Percentiles rank a stretch among this genome's conserved stretches.
phyloP scores from a whole-genome alignment of 2,888 invertebrate species.

The Entomobrya proxima region DNA sequence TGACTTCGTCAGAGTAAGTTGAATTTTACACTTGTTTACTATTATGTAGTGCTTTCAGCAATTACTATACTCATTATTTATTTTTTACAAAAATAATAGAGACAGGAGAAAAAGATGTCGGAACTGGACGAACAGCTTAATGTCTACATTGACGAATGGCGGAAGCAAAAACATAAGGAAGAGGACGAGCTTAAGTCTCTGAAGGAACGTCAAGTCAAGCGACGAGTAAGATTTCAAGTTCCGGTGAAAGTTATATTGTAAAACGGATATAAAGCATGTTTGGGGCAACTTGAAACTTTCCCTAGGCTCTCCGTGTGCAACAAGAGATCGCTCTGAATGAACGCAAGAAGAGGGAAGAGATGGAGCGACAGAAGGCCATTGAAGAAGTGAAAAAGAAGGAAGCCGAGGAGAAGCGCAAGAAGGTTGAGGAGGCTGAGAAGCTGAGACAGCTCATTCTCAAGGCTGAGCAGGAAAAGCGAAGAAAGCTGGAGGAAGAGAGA shows the following conservation, averaged over 20 bases:
- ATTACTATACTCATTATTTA: not conserved
- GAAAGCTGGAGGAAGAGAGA: slow-evolving; percentile 66
- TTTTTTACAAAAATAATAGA: slow-evolving; percentile 47
- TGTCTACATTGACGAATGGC: slow-evolving; percentile 72
- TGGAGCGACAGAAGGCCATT: slow-evolving; percentile 66
- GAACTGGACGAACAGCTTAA: slow-evolving; percentile 68
- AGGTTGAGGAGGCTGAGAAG: slow-evolving; percentile 69
- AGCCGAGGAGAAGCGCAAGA: slow-evolving; percentile 62
- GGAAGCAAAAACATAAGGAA: slow-evolving; percentile 68
- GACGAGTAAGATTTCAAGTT: slow-evolving; percentile 62
- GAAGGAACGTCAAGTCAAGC: slow-evolving; percentile 68
- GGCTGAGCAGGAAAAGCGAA: slow-evolving; percentile 67
- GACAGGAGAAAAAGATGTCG: slow-evolving; percentile 66
- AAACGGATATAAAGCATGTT: no score
- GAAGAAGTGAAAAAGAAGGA: slow-evolving; percentile 68
- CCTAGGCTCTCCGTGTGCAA: slow-evolving; percentile 61
- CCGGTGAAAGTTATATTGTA: no score
- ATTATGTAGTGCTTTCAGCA: not conserved
- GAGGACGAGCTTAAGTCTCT: slow-evolving; percentile 67
- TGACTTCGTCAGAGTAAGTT: slow-evolving; percentile 69
- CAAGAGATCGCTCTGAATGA: slow-evolving; percentile 63
- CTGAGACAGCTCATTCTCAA: slow-evolving; percentile 64
- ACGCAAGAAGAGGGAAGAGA: slow-evolving; percentile 69
- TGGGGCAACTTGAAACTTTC: not conserved
- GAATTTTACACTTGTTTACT: not conserved